These are phyloP conservation scores for Phymatocera aterrima DNA, from an alignment of 2,888 invertebrate species.

Conservation along the genomic window DNA sequence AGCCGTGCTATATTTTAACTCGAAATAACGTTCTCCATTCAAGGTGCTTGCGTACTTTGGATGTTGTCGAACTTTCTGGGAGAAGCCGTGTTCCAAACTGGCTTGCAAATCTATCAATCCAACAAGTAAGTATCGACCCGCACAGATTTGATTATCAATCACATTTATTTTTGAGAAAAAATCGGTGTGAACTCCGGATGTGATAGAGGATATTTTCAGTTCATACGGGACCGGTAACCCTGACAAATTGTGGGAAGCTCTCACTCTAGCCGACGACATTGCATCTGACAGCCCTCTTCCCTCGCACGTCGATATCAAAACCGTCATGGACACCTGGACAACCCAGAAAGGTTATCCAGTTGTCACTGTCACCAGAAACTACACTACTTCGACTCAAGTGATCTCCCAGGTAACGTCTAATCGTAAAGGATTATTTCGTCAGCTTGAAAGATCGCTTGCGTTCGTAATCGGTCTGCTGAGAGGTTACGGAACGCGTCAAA, in stretches of 20 bases:
- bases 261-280: slow-evolving; percentile 64
- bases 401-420: neutral
- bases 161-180: neutral
- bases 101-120: slow-evolving; percentile 76
- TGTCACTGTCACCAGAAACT: slow-evolving; percentile 78
- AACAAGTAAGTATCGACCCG: slow-evolving; percentile 71
- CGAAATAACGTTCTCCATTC: neutral
- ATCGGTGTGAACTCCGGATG: neutral
- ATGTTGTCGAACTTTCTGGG: slow-evolving; percentile 78
- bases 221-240: slow-evolving; percentile 71
- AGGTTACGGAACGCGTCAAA: no score
- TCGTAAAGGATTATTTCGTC: neutral
- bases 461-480: no score
- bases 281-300: slow-evolving; percentile 58
- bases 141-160: neutral
- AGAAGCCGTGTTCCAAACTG: slow-evolving; percentile 74
- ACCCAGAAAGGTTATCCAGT: slow-evolving; percentile 84
- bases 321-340: slow-evolving; percentile 85
- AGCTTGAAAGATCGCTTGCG: slow-evolving; percentile 52
- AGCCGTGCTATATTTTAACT: neutral
- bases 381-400: slow-evolving; percentile 57
- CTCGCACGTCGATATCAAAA: slow-evolving; percentile 76
- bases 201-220: slow-evolving; percentile 57
- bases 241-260: slow-evolving; percentile 68
- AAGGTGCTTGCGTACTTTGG: slow-evolving; percentile 74